Evolutionary conservation across 2,113 vertebrate genomes (phyloP).

Genomic region (Muscicapa adusta): DNA sequence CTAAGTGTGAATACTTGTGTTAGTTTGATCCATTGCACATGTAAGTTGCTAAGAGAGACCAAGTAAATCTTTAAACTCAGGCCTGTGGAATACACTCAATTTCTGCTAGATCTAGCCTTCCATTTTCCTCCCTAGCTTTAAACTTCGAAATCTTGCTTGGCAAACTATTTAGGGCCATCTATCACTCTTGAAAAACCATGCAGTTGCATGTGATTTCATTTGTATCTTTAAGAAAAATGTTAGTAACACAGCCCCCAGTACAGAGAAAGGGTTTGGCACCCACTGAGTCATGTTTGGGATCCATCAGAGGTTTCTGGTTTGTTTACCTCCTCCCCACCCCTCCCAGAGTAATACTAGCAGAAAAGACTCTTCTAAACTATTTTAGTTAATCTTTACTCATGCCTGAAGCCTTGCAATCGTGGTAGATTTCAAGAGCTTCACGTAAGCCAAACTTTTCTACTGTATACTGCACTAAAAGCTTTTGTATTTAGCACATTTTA

Average conservation of each 20-base stretch:
- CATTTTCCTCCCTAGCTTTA: conserved; percentile 40
- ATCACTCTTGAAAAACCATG: conserved; percentile 36
- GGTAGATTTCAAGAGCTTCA: background rate
- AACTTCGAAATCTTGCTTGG: conserved; percentile 53
- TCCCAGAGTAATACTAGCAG: background rate
- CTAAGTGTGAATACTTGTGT: background rate
- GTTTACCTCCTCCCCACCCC: background rate
- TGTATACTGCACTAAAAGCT: background rate
- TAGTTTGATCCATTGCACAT: background rate
- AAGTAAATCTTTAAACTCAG: conserved; percentile 13
- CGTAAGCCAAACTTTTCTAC: background rate
- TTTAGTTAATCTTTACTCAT: conserved; percentile 24
- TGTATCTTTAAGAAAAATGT: conserved; percentile 14
- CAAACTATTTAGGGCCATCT: conserved; percentile 23
- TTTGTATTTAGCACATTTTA: background rate
- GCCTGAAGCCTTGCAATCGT: background rate
- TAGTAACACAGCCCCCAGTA: background rate
- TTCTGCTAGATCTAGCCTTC: conserved; percentile 1
- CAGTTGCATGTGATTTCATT: conserved; percentile 33
- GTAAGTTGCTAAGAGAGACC: background rate
- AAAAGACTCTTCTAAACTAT: conserved; percentile 23
- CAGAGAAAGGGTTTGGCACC: conserved; percentile 11
- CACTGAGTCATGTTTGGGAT: background rate
- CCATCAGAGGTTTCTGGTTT: background rate
- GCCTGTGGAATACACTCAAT: conserved; percentile 20